Conservation (phyloP, 2,888 invertebrate species). For the Platerodrilus igneus region DNA sequence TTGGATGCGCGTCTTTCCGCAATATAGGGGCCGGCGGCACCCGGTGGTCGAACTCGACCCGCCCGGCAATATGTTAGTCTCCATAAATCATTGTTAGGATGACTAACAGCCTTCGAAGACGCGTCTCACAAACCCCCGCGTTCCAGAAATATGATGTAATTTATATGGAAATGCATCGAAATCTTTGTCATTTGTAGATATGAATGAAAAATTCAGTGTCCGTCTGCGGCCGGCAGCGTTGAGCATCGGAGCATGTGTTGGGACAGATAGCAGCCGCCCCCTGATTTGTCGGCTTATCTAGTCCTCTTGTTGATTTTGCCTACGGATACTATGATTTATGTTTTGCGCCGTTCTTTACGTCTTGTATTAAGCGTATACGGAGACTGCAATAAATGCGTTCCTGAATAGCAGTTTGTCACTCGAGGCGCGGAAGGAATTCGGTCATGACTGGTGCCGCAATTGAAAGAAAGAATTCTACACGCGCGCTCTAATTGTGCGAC, state of each 20-base stretch:
- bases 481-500: conserved; percentile 35
- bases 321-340: conserved; percentile 35
- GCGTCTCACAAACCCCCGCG: conserved; percentile 41
- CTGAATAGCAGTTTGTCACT: conserved; percentile 34
- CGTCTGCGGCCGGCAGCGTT: conserved; percentile 37
- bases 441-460: conserved; percentile 32
- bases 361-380: conserved; percentile 31
- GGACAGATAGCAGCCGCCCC: conserved; percentile 40
- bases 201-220: conserved; percentile 49
- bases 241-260: conserved; percentile 37
- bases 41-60: conserved; percentile 33
- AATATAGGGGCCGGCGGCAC: conserved; percentile 33
- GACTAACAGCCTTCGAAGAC: conserved; percentile 50
- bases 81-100: conserved; percentile 54
- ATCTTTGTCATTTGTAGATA: conserved; percentile 50
- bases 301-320: conserved; percentile 43
- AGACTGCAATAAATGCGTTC: conserved; percentile 35
- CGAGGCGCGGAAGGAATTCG: conserved; percentile 33
- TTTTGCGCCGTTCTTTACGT: conserved; percentile 16
- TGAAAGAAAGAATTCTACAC: conserved; percentile 39
- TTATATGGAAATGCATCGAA: conserved; percentile 53
- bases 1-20: conserved; percentile 32
- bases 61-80: conserved; percentile 51
- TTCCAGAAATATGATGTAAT: conserved; percentile 52
- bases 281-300: conserved; percentile 44